phyloP scores from a whole-genome alignment of 2,113 vertebrate genomes.

The Serinus canaria region DNA sequence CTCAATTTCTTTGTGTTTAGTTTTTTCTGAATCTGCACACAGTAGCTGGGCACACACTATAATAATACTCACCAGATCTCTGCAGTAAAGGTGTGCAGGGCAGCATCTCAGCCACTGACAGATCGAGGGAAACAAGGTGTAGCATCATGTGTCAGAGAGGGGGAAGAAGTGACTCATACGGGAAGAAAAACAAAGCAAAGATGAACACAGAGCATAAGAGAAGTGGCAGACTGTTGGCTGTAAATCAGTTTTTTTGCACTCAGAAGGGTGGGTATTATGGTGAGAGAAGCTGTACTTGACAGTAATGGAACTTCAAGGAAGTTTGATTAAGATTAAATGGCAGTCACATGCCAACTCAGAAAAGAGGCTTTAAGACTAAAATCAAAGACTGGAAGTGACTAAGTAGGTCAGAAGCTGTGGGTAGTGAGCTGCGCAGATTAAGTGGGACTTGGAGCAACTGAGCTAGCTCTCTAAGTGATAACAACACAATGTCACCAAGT shows the following conservation, averaged over 20 bases:
- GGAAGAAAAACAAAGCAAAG: constrained; percentile 50
- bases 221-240: background rate
- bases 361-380: constrained; percentile 3
- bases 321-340: constrained; percentile 49
- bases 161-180: constrained; percentile 27
- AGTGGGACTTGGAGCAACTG: background rate
- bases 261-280: background rate
- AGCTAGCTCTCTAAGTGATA: constrained; percentile 33
- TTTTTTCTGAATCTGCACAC: background rate
- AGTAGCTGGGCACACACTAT: background rate
- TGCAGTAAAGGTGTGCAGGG: background rate
- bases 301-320: constrained; percentile 25
- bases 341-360: background rate
- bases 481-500: constrained; percentile 11
- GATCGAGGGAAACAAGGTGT: background rate
- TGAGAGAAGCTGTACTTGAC: background rate
- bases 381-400: constrained; percentile 55
- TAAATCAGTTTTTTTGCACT: background rate
- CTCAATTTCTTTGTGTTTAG: background rate
- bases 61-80: background rate
- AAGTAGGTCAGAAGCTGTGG: constrained; percentile 23
- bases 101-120: background rate
- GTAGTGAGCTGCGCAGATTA: constrained; percentile 21
- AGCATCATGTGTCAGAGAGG: background rate
- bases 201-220: background rate